A percentile compares a stretch with the other conserved stretches of the same genome.
Conservation (phyloP, 2,888 invertebrate genomes). For the Hirtodrosophila cameraria region DNA sequence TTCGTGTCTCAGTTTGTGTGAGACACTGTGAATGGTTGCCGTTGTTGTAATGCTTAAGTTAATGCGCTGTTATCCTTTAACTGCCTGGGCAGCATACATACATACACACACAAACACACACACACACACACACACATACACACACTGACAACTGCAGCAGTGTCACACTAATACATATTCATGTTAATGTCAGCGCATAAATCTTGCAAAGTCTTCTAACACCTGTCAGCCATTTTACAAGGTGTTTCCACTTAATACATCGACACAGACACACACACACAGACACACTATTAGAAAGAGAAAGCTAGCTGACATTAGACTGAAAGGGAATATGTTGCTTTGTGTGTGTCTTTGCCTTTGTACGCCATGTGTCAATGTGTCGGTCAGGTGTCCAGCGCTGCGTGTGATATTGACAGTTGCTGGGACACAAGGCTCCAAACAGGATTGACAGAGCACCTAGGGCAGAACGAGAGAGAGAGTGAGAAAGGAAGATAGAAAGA, state of each 20-base stretch:
- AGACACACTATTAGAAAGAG: constrained; percentile 24
- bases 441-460: not conserved
- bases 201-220: constrained; percentile 79
- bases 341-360: constrained; percentile 60
- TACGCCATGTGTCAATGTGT: constrained; percentile 75
- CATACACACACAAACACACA: constrained; percentile 34
- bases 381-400: constrained; percentile 75
- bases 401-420: constrained; percentile 78
- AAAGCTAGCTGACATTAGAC: constrained; percentile 17
- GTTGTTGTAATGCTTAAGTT: constrained; percentile 75
- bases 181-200: constrained; percentile 79
- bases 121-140: constrained; percentile 20
- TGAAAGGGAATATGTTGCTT: constrained; percentile 16
- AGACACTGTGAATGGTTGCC: constrained; percentile 48
- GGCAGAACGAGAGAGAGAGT: not conserved
- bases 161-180: constrained; percentile 74
- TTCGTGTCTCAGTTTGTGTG: constrained; percentile 45
- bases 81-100: constrained; percentile 66
- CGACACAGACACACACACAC: constrained; percentile 43
- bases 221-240: constrained; percentile 79
- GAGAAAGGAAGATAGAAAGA: no score
- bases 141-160: constrained; percentile 48
- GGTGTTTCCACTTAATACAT: constrained; percentile 79
- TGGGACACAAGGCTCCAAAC: not conserved
- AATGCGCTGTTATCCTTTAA: constrained; percentile 80